Evolutionary conservation across 2,888 invertebrate species (phyloP).

Genomic region (Eubasilissa splendida): DNA sequence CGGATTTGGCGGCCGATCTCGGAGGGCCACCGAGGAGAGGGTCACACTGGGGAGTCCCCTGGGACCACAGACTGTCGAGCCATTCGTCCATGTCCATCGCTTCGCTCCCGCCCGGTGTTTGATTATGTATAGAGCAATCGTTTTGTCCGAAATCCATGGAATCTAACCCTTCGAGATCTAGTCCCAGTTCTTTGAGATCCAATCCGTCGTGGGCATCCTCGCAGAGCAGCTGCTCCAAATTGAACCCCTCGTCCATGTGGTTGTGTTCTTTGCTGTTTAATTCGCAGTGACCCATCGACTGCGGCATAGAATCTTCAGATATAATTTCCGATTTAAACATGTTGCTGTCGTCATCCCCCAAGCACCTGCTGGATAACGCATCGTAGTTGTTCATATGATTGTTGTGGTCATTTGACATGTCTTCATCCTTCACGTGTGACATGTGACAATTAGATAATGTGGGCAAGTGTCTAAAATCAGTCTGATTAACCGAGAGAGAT

Average conservation of each 20-base stretch:
- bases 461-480: constrained; percentile 69
- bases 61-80: constrained; percentile 69
- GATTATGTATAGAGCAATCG: constrained; percentile 67
- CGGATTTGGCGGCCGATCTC: constrained; percentile 76
- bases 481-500: constrained; percentile 43
- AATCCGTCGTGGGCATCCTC: constrained; percentile 62
- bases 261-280: constrained; percentile 41
- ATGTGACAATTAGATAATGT: constrained; percentile 66
- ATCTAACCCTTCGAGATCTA: constrained; percentile 75
- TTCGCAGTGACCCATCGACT: constrained; percentile 40
- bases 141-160: constrained; percentile 76
- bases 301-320: constrained; percentile 44
- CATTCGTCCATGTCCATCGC: constrained; percentile 67
- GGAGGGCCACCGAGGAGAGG: constrained; percentile 80
- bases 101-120: constrained; percentile 59
- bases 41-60: constrained; percentile 76
- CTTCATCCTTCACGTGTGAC: constrained; percentile 65
- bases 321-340: constrained; percentile 52
- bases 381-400: constrained; percentile 42
- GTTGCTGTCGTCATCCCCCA: constrained; percentile 43
- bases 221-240: constrained; percentile 64
- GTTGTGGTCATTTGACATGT: constrained; percentile 58
- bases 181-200: constrained; percentile 76
- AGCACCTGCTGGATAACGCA: constrained; percentile 44
- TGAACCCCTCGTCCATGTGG: constrained; percentile 56